These are phyloP conservation scores for Peromyscus attwateri DNA, from an alignment of 2,797 vertebrate species.

Conservation along the genomic window DNA sequence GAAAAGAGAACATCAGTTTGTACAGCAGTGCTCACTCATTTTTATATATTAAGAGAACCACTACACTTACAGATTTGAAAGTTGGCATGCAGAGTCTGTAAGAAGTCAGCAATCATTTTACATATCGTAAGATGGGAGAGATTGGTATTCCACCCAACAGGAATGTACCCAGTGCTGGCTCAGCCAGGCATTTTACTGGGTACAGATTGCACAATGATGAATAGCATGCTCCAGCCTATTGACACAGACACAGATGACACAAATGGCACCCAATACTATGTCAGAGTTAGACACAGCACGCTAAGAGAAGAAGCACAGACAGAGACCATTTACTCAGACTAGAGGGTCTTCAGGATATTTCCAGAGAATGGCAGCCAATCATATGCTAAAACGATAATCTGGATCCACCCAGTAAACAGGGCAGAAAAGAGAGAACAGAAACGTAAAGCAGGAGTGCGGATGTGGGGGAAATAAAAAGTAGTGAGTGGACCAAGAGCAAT, in stretches of 20 bases:
- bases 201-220: conserved; percentile 35
- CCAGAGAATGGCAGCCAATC: neutral
- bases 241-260: neutral
- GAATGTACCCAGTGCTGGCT: conserved; percentile 3
- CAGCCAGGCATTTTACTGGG: conserved; percentile 42
- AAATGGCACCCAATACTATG: neutral
- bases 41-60: conserved; percentile 15
- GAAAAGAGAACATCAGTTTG: neutral
- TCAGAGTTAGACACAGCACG: neutral
- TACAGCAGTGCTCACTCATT: neutral
- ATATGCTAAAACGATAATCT: neutral
- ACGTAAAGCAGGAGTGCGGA: neutral
- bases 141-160: conserved; percentile 44
- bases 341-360: conserved; percentile 31
- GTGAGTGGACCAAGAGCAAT: neutral
- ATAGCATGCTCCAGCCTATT: neutral
- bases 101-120: conserved; percentile 52
- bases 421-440: neutral
- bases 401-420: neutral
- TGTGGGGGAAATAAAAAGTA: neutral
- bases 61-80: neutral
- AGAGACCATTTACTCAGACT: neutral
- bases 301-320: neutral
- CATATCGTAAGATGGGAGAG: conserved; percentile 43
- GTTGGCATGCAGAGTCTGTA: conserved; percentile 23